These are phyloP conservation scores for Zelleria hepariella DNA, from an alignment of 2,888 invertebrate species.

Conservation along the genomic window DNA sequence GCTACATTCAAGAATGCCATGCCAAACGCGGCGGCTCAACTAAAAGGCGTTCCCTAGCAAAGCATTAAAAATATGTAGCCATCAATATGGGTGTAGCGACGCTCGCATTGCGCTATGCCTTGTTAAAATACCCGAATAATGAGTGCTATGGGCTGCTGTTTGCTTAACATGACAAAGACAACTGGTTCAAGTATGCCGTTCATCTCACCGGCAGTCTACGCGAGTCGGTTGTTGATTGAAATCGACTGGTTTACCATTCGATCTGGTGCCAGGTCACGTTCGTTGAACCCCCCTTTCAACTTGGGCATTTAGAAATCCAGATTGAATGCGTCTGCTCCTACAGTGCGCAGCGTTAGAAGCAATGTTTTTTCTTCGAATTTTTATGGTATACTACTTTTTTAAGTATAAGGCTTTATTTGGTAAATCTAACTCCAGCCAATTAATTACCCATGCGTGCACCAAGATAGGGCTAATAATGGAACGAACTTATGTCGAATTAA, in stretches of 20 bases:
- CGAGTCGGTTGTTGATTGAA: slow-evolving; percentile 30
- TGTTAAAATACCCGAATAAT: slow-evolving; percentile 68
- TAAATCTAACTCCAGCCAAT: not conserved
- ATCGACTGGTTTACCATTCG: slow-evolving; percentile 46
- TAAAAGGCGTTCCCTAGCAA: not conserved
- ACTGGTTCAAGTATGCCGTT: slow-evolving; percentile 46
- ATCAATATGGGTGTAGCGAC: not conserved
- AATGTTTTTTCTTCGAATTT: no score
- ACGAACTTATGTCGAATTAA: not conserved
- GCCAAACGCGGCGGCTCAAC: not conserved
- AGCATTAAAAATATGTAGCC: not conserved
- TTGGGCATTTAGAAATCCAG: not conserved
- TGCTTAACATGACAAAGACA: slow-evolving; percentile 65
- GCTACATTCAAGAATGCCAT: not conserved
- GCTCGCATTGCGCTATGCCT: slow-evolving; percentile 35
- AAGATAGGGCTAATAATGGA: not conserved
- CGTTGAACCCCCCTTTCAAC: slow-evolving; percentile 24
- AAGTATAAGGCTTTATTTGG: not conserved
- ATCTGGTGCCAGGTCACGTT: slow-evolving; percentile 55
- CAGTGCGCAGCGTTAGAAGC: not conserved
- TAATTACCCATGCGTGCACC: not conserved
- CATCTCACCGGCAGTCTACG: slow-evolving; percentile 38
- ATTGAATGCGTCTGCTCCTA: not conserved
- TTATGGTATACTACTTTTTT: no score
- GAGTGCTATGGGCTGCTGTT: slow-evolving; percentile 37